Base-by-base conservation (phyloP, 2,888 invertebrate genomes). In the Silvanus unidentatus region DNA sequence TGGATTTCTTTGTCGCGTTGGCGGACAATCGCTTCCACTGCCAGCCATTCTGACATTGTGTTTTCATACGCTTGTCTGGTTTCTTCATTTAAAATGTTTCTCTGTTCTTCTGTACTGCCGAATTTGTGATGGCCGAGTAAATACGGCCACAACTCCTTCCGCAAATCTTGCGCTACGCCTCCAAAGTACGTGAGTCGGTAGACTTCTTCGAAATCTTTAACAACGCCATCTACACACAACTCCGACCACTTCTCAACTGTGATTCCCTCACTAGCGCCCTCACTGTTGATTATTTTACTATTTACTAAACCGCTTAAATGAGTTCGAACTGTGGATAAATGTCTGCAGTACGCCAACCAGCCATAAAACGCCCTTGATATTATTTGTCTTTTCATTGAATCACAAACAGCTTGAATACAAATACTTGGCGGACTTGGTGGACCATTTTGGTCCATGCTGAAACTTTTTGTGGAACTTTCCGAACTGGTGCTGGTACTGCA, bases 341-440 rank as follows among this genome's bases (percentile, higher is more conserved):
- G 95, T 12, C 95, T 77, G 63, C 94, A 94, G 68, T 96, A 93
- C 1, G 94, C 93, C 48, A 95, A 75, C 96, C 95, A 96, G 39
- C 96, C 96, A 68, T 95, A 95, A 72, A 96, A 96, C 10, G 96
- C 96, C 46, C 96, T 76, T 0, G 94, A 94, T 53, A 95, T 88
- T 46, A 97, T 95, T 74, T 96, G 95, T 9, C 89, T 82, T 49
- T 88, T 85, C 95, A 96, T 96, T 1, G 92, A 93, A 66, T 90
- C 88, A 75, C 95, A 97, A 8, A 96, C 87, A 59, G 90, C 72
- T 40, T 59, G 58, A 16, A 70, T 69, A 47, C 69, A 72, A 6
- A 69, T 64, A 39, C 63, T 70, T 2, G 71, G 68, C 6, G 72
- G 71, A 49, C 70, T 70, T 40, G 70, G 71, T 1, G 72, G 72